A percentile compares a stretch with the other conserved stretches of the same genome.
These are phyloP conservation scores for Pelobates cultripes DNA, from an alignment of 2,797 vertebrate species.

Conservation along the genomic window DNA sequence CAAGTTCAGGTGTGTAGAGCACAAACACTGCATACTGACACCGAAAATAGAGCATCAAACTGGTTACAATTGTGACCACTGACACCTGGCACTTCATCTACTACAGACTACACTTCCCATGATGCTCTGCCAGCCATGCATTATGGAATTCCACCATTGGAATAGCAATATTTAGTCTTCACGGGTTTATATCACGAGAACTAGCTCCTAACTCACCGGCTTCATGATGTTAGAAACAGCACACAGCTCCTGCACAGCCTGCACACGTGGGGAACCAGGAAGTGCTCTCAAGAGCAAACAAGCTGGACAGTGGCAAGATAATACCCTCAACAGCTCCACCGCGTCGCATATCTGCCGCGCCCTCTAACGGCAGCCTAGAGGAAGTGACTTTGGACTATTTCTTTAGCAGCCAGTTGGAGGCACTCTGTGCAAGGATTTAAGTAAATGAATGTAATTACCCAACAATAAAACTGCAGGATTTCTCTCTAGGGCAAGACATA, in stretches of 20 bases:
- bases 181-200: background rate
- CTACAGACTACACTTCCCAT: no score
- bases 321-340: background rate
- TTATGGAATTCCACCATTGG: no score
- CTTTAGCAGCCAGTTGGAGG: background rate
- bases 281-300: background rate
- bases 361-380: background rate
- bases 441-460: no score
- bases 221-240: conserved; percentile 21
- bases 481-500: no score
- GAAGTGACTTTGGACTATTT: background rate
- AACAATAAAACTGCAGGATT: no score
- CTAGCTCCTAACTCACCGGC: conserved; percentile 32
- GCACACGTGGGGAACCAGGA: conserved; percentile 48
- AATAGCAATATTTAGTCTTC: no score
- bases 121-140: no score
- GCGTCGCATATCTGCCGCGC: background rate
- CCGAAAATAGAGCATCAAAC: no score
- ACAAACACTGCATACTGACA: no score
- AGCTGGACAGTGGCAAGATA: background rate
- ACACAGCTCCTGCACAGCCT: background rate
- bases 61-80: no score
- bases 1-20: no score
- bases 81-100: no score
- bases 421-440: background rate